These are phyloP conservation scores for Cepaea hortensis DNA, from an alignment of 2,888 invertebrate species.

Conservation along the genomic window DNA sequence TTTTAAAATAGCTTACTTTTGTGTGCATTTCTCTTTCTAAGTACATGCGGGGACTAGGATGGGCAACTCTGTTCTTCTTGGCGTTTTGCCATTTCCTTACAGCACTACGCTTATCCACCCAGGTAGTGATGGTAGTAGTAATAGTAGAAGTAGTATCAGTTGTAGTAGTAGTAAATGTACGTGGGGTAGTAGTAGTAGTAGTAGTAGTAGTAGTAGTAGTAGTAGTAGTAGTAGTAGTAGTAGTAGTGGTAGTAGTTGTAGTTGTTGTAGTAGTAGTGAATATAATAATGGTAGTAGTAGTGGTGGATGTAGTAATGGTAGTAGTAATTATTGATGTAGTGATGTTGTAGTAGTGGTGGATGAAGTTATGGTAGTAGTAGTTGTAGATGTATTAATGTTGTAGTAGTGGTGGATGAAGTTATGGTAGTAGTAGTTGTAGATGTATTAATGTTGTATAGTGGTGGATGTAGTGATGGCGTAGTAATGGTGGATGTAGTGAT, in stretches of 20 bases:
- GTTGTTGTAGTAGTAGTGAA: neutral
- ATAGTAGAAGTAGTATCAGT: neutral
- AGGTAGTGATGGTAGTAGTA: no score
- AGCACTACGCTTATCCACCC: no score
- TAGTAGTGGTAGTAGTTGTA: conserved; percentile 16
- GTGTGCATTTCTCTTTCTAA: no score
- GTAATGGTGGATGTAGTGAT: neutral
- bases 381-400: conserved; percentile 12
- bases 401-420: no score
- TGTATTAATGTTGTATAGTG: no score
- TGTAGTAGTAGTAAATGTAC: conserved; percentile 14
- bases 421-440: neutral
- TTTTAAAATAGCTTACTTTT: no score
- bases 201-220: conserved; percentile 28
- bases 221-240: conserved; percentile 36
- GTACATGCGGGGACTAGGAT: no score
- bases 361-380: conserved; percentile 10
- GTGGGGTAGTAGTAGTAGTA: conserved; percentile 11
- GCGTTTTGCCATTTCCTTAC: no score
- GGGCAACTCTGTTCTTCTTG: no score
- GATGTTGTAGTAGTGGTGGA: conserved; percentile 2
- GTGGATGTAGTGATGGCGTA: no score
- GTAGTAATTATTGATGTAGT: conserved; percentile 9
- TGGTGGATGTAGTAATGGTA: conserved; percentile 8
- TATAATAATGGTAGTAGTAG: neutral